Conservation (phyloP, 2,113 vertebrate genomes). For the Zosterops pallidus region DNA sequence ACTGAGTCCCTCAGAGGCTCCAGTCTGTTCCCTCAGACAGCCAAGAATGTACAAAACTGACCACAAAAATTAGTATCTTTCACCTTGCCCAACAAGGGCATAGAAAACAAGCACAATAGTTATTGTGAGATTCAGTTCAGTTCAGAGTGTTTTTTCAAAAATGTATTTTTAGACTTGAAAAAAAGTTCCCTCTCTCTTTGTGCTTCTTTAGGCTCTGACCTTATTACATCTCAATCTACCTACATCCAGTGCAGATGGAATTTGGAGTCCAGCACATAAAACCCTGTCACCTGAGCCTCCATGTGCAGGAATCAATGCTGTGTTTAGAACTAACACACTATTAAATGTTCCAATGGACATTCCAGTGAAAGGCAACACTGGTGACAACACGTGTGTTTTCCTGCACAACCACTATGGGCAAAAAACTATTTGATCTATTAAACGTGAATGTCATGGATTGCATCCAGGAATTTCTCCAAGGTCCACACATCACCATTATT, state of each 20-base stretch:
- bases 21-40: neutral
- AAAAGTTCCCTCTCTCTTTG: neutral
- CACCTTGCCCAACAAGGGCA: neutral
- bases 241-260: neutral
- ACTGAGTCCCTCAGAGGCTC: neutral
- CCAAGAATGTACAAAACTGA: neutral
- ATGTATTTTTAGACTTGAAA: neutral
- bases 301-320: fast-evolving
- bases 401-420: neutral
- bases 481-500: neutral
- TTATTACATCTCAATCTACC: neutral
- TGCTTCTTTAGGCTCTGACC: neutral
- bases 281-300: neutral
- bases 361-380: neutral
- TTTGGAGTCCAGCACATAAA: neutral
- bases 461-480: neutral
- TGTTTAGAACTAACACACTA: neutral
- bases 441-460: neutral
- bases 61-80: neutral
- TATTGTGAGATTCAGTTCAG: neutral
- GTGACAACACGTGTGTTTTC: neutral
- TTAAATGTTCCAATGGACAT: neutral
- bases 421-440: neutral
- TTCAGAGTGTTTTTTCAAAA: neutral
- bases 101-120: neutral